These are phyloP conservation scores for Kryphioiulus occultus DNA, from an alignment of 2,888 invertebrate species.

Conservation along the genomic window DNA sequence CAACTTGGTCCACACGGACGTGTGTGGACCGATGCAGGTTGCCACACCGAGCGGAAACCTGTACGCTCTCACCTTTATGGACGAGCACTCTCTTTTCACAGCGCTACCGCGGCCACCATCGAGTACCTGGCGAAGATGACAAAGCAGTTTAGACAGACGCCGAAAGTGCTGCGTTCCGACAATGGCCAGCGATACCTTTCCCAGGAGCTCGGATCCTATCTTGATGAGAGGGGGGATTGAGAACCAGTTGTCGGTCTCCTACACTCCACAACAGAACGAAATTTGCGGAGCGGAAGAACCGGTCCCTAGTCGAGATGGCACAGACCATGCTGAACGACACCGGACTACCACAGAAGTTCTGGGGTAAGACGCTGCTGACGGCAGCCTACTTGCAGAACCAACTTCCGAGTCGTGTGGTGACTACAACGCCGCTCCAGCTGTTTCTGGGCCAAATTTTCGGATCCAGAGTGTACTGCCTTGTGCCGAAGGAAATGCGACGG, in stretches of 20 bases:
- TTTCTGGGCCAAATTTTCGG: conserved; percentile 19
- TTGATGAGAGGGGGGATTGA: too few species aligned
- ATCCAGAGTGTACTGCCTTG: not conserved
- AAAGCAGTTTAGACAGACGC: not conserved
- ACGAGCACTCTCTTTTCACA: not conserved
- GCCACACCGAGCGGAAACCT: not conserved
- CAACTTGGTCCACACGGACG: not conserved
- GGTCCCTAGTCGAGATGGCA: not conserved
- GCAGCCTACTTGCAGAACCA: conserved; percentile 21
- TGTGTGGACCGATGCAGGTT: not conserved
- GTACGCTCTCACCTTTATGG: not conserved
- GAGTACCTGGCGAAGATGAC: not conserved
- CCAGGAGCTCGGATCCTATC: not conserved
- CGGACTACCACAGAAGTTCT: not conserved
- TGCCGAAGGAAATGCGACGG: not conserved
- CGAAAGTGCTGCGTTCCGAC: not conserved
- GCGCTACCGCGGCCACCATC: not conserved
- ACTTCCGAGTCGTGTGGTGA: not conserved
- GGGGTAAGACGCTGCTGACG: conserved; percentile 29
- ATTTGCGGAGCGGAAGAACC: not conserved
- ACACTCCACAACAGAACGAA: not conserved
- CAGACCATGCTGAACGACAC: not conserved
- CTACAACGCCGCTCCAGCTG: conserved; percentile 7
- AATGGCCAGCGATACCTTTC: not conserved
- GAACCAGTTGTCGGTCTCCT: too few species aligned